Base-by-base conservation (phyloP, 2,888 invertebrate species). In the Rosalia funebris region DNA sequence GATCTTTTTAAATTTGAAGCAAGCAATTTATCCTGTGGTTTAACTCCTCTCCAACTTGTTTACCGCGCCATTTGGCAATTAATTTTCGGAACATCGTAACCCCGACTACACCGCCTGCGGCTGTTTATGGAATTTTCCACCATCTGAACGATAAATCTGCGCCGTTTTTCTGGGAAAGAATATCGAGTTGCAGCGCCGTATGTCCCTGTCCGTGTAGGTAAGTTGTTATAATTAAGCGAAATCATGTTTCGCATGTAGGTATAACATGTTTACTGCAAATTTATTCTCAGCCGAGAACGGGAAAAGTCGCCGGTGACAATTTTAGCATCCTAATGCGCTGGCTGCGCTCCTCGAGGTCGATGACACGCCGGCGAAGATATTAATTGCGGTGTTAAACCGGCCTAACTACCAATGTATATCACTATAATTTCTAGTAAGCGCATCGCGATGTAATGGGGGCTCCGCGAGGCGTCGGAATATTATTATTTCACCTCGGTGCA, bases 251-350 rank as follows among this genome's bases (percentile, higher is more conserved):
- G 74, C 78, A 73, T 77, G 77, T 78, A 77, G 74, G 74, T 75
- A 75, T 75, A 76, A 78, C 78, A 76, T 77, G 78, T 77, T 78
- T 75, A 75, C 74, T 75, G 78, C 77, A 78, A 79, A 80, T 79
- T 79, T 79, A 79, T 78, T 78, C 76, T 68, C 67, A 67, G 71
- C 64, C 65, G 70, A 69, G 71, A 37, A 50, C 50, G 37, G 20
- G 46, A 55, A 69, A 69, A 69, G 65, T 69, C 66, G 65, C 47
- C 69, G 69, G 69, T 69, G 75, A 74, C 73, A 71, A 70, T 75
- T 74, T 74, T 73, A 73, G 74, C 74, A 73, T 75, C 70, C 67
- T 71, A 71, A 72, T 73, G 73, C 54, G 70, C 58, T 60, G 56
- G 62, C 36, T 57, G 62, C 25, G 56, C 31, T 46, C 53, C 53